These are phyloP conservation scores for Bombus balteatus DNA, from an alignment of 1,140 invertebrate genomes.

Conservation along the genomic window DNA sequence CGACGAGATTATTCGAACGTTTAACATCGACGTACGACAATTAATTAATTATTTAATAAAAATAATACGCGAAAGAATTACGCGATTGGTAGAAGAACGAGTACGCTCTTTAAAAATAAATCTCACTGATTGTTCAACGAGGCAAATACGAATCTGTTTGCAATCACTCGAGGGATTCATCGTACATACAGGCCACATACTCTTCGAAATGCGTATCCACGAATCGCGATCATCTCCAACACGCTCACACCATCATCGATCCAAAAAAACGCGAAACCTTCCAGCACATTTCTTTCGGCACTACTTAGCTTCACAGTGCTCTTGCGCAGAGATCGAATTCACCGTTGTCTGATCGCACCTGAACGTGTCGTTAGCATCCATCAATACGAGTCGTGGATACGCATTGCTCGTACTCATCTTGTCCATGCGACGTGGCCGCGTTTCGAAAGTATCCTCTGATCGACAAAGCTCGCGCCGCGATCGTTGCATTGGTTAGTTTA, in stretches of 20 bases:
- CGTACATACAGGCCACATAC: conserved; percentile 34
- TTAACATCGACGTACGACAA: neutral
- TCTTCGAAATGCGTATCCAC: conserved; percentile 63
- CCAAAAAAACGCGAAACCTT: neutral
- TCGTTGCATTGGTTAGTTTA: neutral
- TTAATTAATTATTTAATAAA: neutral
- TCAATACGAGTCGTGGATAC: conserved; percentile 55
- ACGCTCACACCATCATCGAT: neutral
- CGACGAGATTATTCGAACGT: too few species aligned
- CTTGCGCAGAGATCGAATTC: neutral
- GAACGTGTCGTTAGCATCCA: neutral
- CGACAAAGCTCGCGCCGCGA: neutral
- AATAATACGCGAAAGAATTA: too few species aligned
- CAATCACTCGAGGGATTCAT: conserved; percentile 35
- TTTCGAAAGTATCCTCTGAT: conserved; percentile 53
- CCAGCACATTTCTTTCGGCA: neutral
- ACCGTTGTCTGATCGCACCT: neutral
- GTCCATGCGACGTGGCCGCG: conserved; percentile 70
- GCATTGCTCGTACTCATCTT: conserved; percentile 62
- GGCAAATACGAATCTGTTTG: conserved; percentile 8
- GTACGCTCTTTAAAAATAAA: neutral
- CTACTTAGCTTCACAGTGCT: neutral
- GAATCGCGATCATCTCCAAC: conserved; percentile 1
- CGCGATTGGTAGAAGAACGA: too few species aligned
- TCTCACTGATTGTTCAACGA: neutral